These are phyloP conservation scores for Lycaon pictus DNA, from an alignment of 2,113 vertebrate genomes.

Conservation along the genomic window DNA sequence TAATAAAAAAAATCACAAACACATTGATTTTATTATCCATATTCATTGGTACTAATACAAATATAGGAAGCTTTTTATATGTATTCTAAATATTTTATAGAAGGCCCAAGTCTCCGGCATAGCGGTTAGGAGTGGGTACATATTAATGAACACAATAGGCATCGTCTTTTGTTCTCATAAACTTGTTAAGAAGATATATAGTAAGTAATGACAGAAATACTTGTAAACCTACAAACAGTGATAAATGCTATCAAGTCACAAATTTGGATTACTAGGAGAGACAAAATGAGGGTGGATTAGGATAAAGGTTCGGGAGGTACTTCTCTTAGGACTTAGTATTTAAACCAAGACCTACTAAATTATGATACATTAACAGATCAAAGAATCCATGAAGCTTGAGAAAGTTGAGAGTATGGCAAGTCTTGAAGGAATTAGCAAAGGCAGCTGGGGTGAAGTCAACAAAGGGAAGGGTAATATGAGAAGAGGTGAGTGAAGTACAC, in stretches of 20 bases:
- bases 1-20: not conserved
- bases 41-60: not conserved
- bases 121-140: not conserved
- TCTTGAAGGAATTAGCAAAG: not conserved
- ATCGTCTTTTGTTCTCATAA: constrained; percentile 15
- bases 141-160: not conserved
- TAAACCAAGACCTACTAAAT: not conserved
- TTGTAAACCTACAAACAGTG: not conserved
- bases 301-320: not conserved
- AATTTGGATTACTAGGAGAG: not conserved
- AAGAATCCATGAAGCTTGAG: not conserved
- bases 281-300: not conserved
- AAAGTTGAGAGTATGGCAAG: not conserved
- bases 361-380: not conserved
- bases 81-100: not conserved
- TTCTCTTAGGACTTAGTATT: not conserved
- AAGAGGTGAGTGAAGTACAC: not conserved
- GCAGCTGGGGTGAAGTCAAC: not conserved
- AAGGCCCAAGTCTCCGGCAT: not conserved
- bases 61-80: not conserved
- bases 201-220: not conserved
- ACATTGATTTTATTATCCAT: not conserved
- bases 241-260: not conserved
- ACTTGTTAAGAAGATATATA: constrained; percentile 19
- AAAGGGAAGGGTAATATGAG: not conserved